Evolutionary conservation across 2,888 invertebrate genomes (phyloP).

Genomic region (Griposia aprilina): DNA sequence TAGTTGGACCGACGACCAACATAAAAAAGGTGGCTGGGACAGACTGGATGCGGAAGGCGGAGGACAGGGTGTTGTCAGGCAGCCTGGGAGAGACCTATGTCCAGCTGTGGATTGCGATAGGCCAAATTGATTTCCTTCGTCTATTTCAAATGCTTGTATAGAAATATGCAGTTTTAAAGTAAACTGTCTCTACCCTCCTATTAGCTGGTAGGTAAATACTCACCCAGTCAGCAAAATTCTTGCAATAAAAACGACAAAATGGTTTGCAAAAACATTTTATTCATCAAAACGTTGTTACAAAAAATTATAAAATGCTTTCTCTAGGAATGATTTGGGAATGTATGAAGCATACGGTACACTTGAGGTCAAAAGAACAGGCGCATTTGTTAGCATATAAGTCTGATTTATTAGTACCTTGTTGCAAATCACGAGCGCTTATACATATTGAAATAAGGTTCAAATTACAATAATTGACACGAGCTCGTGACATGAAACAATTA

Average conservation of each 20-base stretch:
- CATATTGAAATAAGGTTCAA: not conserved
- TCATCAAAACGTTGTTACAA: constrained; percentile 62
- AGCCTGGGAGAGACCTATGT: too few species aligned
- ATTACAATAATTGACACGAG: not conserved
- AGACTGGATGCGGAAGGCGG: not conserved
- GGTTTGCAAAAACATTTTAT: constrained; percentile 60
- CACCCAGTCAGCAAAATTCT: not conserved
- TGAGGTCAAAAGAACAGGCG: constrained; percentile 17
- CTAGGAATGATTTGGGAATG: constrained; percentile 72
- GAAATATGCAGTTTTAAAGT: too few species aligned
- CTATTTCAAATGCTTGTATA: too few species aligned
- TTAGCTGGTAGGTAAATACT: not conserved
- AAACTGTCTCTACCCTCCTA: not conserved
- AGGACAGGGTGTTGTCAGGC: too few species aligned
- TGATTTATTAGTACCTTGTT: not conserved
- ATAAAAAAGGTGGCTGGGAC: not conserved
- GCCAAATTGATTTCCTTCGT: not conserved
- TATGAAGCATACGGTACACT: constrained; percentile 61
- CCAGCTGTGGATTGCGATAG: too few species aligned
- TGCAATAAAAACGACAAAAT: constrained; percentile 33
- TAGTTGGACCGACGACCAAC: not conserved
- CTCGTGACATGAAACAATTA: not conserved
- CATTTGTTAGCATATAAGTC: not conserved
- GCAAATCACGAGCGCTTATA: not conserved
- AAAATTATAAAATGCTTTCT: constrained; percentile 58